These are phyloP conservation scores for Otolemur crassicaudatus DNA, from an alignment of 2,797 vertebrate species.

Conservation along the genomic window DNA sequence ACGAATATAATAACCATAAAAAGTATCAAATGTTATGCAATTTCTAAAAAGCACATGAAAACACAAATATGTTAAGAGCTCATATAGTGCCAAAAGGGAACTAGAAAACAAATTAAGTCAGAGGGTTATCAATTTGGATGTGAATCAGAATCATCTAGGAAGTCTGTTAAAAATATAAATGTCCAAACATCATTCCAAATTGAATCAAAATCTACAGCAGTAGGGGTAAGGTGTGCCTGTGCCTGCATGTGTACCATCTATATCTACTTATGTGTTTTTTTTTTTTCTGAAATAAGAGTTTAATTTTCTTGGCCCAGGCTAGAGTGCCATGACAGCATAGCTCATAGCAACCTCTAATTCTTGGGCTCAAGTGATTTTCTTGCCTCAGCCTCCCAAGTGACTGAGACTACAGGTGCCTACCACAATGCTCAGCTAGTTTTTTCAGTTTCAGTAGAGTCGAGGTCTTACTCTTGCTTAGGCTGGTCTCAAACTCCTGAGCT, in stretches of 20 bases:
- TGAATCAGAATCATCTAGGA: neutral
- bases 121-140: neutral
- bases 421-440: too few relatives aligned
- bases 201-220: neutral
- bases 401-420: too few relatives aligned
- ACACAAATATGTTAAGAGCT: neutral
- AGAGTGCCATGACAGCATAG: too few relatives aligned
- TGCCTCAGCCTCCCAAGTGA: too few relatives aligned
- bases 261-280: neutral
- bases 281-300: too few relatives aligned
- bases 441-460: too few relatives aligned
- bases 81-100: neutral
- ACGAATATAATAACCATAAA: constrained; percentile 34
- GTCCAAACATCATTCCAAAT: neutral
- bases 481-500: too few relatives aligned
- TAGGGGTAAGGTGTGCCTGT: neutral
- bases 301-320: too few relatives aligned
- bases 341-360: too few relatives aligned
- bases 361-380: too few relatives aligned
- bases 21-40: neutral
- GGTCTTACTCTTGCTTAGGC: too few relatives aligned
- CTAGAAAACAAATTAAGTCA: neutral
- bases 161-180: neutral
- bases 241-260: neutral
- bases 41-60: constrained; percentile 33